Base-by-base conservation (phyloP, 2,888 invertebrate species). In the Conus canariensis region DNA sequence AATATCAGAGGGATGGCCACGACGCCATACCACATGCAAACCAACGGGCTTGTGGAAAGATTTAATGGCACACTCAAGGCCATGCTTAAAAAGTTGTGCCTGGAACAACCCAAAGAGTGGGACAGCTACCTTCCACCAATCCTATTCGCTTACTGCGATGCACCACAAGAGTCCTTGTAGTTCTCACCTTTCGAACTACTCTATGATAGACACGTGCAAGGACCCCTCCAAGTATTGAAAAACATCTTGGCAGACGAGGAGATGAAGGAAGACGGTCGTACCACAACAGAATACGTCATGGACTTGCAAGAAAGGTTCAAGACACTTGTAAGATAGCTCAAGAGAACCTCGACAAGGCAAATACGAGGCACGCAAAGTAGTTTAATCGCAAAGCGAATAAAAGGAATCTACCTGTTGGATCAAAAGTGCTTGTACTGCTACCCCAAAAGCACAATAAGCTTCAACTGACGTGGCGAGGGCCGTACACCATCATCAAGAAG, bases 11-110 rank as follows among this genome's bases (percentile, higher is more conserved):
- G 93, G 58, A n/a, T n/a, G 74, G 56, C 14, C 6, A 87, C 87
- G 64, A 74, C 74, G 8, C 87, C 70, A 5, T 74, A 74, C 22
- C 90, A 90, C n/a, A 59, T 87, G 22, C 86, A 90, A 59, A 14
- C n/a, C 58, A 90, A 87, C 60, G 86, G 90, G 8, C 74, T 90
- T 4, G 90, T 90, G 14, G 93, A 93, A 58, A 87, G 91, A 22
- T 92, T 93, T 45, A 93, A 93, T 88, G 90, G 92, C 0, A 91
- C 91, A 1, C 83, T 94, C 14, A 93, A 93, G n/a, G 16, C 67
- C 1, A 93, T 94, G 93, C 67, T 94, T 16, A 59, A 88, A 14
- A 91, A 88, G 80, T 88, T 93, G 91, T 86, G 91, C 70, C 87
- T 56, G 6, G 91, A 93, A 70, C 22, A 60, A 25, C 92, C 91